Conservation (phyloP, 2,797 vertebrate genomes). For the Cynopterus sphinx region DNA sequence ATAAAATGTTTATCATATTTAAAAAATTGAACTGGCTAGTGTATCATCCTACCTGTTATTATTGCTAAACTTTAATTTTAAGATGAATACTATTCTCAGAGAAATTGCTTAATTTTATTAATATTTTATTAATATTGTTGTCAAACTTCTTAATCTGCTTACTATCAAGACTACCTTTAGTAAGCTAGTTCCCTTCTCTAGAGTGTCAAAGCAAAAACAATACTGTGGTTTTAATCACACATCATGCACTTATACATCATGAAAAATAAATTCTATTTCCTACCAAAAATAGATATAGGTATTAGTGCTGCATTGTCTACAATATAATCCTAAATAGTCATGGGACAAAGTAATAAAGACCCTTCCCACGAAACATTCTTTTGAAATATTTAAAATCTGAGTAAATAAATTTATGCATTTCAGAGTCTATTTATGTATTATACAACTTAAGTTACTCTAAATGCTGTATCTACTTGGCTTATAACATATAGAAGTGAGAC, state of each 20-base stretch:
- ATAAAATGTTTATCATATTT: neutral
- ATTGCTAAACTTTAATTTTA: conserved; percentile 28
- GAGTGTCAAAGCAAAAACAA: neutral
- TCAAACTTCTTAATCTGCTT: conserved; percentile 21
- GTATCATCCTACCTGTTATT: neutral
- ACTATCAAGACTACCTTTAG: conserved; percentile 54
- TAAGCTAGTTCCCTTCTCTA: conserved; percentile 33
- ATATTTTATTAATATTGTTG: conserved; percentile 19
- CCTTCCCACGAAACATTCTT: neutral
- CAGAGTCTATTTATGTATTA: neutral
- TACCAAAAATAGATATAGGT: neutral
- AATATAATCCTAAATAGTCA: neutral
- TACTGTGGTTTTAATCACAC: neutral
- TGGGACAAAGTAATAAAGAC: neutral
- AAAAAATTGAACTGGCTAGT: neutral
- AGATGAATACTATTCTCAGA: neutral
- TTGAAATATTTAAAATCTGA: conserved; percentile 45
- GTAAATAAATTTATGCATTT: neutral
- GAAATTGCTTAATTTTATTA: too few species aligned
- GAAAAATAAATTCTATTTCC: conserved; percentile 16
- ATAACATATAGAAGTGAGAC: neutral
- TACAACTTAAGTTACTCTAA: neutral
- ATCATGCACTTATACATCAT: neutral
- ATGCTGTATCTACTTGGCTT: neutral
- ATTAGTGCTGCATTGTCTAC: neutral